Conservation (phyloP, 2,797 vertebrate genomes). For the Mus caroli region DNA sequence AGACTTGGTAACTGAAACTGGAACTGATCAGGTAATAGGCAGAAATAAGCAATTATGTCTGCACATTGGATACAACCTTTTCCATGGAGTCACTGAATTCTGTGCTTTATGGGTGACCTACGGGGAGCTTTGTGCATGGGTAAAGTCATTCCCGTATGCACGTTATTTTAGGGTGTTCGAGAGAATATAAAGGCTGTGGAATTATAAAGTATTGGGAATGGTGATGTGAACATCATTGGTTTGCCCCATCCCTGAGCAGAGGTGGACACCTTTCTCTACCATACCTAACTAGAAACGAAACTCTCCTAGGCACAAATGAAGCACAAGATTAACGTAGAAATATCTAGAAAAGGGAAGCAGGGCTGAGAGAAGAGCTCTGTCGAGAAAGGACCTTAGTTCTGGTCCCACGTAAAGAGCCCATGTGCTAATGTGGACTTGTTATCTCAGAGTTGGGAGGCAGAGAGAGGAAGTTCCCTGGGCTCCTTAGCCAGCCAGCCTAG, state of each 20-base stretch:
- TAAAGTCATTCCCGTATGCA: neutral
- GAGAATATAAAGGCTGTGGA: neutral
- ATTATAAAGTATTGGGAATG: rapidly evolving
- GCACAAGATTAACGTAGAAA: conserved; percentile 9
- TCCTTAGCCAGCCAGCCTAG: neutral
- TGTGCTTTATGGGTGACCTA: neutral
- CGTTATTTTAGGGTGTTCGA: neutral
- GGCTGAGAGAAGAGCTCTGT: neutral
- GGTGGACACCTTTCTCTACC: neutral
- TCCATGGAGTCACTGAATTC: neutral
- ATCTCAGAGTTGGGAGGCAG: neutral
- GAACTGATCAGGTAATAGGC: neutral
- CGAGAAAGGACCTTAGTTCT: neutral
- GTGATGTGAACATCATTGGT: neutral
- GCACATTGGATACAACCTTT: neutral
- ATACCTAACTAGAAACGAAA: neutral
- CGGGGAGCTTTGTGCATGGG: neutral
- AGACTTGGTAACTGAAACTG: neutral
- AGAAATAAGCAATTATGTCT: conserved; percentile 11
- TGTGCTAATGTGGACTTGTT: too few species aligned
- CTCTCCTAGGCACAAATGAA: neutral
- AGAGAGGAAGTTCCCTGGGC: neutral
- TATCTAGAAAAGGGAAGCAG: neutral
- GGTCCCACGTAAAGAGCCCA: neutral
- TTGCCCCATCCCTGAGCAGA: neutral